A percentile compares a stretch with the other conserved stretches of the same genome.
Conservation (phyloP, 1,140 invertebrate genomes). For the Magallana ariakensis region DNA sequence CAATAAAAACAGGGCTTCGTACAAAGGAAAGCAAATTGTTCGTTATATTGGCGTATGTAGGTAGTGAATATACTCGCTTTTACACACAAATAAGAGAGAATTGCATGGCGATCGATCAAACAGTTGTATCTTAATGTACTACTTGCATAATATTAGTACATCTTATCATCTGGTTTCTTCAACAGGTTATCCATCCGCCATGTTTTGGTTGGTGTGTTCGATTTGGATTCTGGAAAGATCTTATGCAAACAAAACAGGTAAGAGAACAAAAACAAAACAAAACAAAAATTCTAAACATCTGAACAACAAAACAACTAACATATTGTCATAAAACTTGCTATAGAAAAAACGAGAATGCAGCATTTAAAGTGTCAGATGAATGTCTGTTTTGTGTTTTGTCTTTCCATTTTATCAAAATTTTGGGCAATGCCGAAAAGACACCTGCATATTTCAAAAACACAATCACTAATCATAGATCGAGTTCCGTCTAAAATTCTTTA, state of each 20-base stretch:
- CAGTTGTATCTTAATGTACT: background rate
- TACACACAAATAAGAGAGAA: background rate
- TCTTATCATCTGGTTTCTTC: constrained; percentile 2
- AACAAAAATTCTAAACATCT: too few relatives aligned
- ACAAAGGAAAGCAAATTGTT: background rate
- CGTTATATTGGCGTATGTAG: background rate
- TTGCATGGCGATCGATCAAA: background rate
- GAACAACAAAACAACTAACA: background rate
- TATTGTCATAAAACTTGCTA: constrained; percentile 22
- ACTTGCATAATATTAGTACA: background rate
- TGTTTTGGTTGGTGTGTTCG: constrained; percentile 24
- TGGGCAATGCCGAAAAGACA: background rate
- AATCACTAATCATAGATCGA: background rate
- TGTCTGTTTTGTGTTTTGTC: background rate
- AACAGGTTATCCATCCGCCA: constrained; percentile 23
- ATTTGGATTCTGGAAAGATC: constrained; percentile 27
- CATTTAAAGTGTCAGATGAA: background rate
- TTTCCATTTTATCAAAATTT: background rate
- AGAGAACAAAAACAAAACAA: background rate
- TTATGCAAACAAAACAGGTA: constrained; percentile 7
- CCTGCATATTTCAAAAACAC: background rate
- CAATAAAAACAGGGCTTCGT: background rate
- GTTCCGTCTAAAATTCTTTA: background rate
- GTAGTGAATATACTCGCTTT: background rate
- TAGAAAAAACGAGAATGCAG: background rate